These are phyloP conservation scores for Catamblyrhynchus diadema DNA, from an alignment of 2,797 vertebrate species.

Conservation along the genomic window DNA sequence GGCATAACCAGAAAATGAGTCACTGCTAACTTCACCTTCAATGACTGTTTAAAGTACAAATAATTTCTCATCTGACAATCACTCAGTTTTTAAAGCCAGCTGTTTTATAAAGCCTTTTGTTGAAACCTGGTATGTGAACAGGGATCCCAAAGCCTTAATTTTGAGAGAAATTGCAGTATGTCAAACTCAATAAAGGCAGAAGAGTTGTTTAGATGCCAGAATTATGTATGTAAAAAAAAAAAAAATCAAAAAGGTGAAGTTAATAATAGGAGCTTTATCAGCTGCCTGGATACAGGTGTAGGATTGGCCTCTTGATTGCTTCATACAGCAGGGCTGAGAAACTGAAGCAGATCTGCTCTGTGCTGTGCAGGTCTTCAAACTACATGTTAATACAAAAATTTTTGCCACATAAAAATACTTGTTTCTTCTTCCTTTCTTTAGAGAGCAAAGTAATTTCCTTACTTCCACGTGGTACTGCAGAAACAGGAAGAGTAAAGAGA, in stretches of 20 bases:
- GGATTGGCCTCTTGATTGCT: background rate
- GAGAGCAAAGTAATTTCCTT: background rate
- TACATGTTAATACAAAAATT: fast-evolving
- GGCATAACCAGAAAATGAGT: background rate
- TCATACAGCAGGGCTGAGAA: background rate
- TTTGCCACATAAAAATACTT: background rate
- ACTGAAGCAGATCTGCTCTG: background rate
- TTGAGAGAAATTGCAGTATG: background rate
- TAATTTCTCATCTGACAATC: background rate
- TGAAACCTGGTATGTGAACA: background rate
- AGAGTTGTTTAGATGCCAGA: background rate
- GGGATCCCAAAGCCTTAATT: background rate
- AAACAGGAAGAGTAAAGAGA: background rate
- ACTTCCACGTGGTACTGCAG: background rate
- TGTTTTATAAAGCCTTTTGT: background rate
- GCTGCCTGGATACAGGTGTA: background rate
- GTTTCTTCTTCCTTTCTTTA: background rate
- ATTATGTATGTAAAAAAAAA: background rate
- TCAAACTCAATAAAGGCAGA: background rate
- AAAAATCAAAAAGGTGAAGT: background rate
- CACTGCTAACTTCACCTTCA: background rate
- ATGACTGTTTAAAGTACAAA: background rate
- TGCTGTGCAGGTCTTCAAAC: background rate
- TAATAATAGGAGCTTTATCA: background rate
- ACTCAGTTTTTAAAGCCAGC: background rate